Base-by-base conservation (phyloP, 2,797 vertebrate species). In the Neosilurus hyrtlii region DNA sequence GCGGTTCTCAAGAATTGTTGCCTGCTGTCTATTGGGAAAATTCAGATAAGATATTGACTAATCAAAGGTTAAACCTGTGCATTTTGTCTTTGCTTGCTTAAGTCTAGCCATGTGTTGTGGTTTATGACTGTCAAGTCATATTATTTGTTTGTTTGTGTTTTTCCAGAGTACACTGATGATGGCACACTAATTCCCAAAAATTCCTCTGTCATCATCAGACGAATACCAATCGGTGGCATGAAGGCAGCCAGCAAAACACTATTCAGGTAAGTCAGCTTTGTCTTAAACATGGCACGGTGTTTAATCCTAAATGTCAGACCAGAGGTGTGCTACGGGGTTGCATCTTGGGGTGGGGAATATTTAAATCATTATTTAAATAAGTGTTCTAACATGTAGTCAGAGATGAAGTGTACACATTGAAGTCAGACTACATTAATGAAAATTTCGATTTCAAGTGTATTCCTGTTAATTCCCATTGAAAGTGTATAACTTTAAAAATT, bases 141-240 rank as follows among this genome's bases (percentile, higher is more conserved):
- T 30, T 35, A 56, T 35, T 56, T 26, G 2, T 26, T 18, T 14
- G n/a, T 52, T 9, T 11, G 12, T 18, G 0, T 66, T 20, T 26
- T 80, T n/a, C 37, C 93, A 99, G 97, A 98, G 89, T 99, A 97
- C 92, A 96, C 94, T 2, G 96, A 97, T 68, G 95, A 97, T 57
- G 94, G 91, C 22, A 94, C 93, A 43, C 90, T 94, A 77, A 97
- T 99, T 88, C 93, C 96, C n/a, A 99, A 97, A 94, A 97, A 97
- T 86, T 96, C 96, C 4, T 98, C 97, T 0, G 97, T 99, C 83
- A 97, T 99, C 86, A 94, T 98, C 81, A 94, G 96, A 91, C 95
- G 97, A 88, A 96, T 99, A 89, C 97, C 97, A 24, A 93, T 96
- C 89, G 94, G 93, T 83, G 96, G 96, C 88, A 95, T 92, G 66